Percentiles rank a stretch among this genome's conserved stretches.
Evolutionary conservation across 1,140 invertebrate genomes (phyloP).

Genomic region (Maconellicoccus hirsutus): DNA sequence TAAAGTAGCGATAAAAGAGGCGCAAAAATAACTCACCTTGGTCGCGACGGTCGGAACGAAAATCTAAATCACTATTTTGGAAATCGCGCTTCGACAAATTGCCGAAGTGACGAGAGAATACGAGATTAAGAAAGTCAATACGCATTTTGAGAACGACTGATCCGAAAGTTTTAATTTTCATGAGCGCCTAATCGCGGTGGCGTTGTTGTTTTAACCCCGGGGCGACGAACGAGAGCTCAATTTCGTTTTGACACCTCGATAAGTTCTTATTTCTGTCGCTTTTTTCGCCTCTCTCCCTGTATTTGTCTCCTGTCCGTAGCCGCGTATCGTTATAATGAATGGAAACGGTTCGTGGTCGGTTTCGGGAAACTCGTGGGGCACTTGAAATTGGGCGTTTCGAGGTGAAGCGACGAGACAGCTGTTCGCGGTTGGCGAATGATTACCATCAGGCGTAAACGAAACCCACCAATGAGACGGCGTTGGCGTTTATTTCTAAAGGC

Average conservation of each 20-base stretch:
- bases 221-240: constrained; percentile 14
- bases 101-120: no score
- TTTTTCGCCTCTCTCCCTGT: not conserved
- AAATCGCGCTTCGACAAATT: no score
- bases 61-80: no score
- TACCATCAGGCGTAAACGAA: not conserved
- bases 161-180: constrained; percentile 14
- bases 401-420: not conserved
- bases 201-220: constrained; percentile 15
- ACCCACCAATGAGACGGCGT: not conserved
- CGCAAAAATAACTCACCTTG: no score
- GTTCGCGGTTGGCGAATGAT: not conserved
- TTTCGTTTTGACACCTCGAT: constrained; percentile 19
- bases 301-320: not conserved
- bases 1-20: no score
- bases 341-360: not conserved
- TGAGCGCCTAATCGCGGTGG: constrained; percentile 6
- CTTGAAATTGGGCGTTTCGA: constrained; percentile 2
- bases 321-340: not conserved
- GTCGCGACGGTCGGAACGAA: no score
- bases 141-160: constrained; percentile 16
- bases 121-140: not conserved
- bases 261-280: constrained; percentile 7
- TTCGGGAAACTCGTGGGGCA: not conserved
- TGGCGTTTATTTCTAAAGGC: not conserved